Percentiles rank a stretch among this genome's conserved stretches.
phyloP scores from a whole-genome alignment of 1,140 invertebrate species.

The Argopecten irradians region DNA sequence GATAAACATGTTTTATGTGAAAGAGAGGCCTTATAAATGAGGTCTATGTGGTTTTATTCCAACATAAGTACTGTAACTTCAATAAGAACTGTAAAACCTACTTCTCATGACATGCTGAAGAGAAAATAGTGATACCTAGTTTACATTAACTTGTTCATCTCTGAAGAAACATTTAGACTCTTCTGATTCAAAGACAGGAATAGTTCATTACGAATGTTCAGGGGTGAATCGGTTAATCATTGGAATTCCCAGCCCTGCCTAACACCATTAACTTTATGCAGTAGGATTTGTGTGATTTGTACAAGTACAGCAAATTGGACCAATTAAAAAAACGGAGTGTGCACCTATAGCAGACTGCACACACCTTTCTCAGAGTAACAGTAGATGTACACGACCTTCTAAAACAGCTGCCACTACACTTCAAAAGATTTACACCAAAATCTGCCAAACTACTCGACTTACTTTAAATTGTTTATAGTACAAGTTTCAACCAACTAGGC shows the following conservation, averaged over 20 bases:
- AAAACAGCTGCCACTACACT: neutral
- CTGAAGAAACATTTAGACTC: too few relatives aligned
- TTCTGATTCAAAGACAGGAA: too few relatives aligned
- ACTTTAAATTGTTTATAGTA: neutral
- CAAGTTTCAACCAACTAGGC: neutral
- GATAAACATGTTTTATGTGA: too few relatives aligned
- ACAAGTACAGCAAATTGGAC: constrained; percentile 21
- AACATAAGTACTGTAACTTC: neutral
- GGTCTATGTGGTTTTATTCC: neutral
- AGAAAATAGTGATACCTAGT: constrained; percentile 16
- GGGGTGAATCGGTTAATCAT: too few relatives aligned
- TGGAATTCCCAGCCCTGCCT: constrained; percentile 19
- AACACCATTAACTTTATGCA: neutral
- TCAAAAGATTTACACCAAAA: neutral
- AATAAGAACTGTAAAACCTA: neutral
- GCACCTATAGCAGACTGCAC: neutral
- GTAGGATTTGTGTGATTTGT: neutral
- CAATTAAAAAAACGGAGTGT: neutral
- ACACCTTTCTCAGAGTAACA: neutral
- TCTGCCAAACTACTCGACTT: neutral
- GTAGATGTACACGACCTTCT: neutral
- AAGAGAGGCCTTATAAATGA: too few relatives aligned
- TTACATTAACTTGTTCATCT: too few relatives aligned
- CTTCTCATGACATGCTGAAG: neutral
- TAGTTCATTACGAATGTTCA: too few relatives aligned